These are phyloP conservation scores for Ailuropoda melanoleuca DNA, from an alignment of 2,113 vertebrate species.

Conservation along the genomic window DNA sequence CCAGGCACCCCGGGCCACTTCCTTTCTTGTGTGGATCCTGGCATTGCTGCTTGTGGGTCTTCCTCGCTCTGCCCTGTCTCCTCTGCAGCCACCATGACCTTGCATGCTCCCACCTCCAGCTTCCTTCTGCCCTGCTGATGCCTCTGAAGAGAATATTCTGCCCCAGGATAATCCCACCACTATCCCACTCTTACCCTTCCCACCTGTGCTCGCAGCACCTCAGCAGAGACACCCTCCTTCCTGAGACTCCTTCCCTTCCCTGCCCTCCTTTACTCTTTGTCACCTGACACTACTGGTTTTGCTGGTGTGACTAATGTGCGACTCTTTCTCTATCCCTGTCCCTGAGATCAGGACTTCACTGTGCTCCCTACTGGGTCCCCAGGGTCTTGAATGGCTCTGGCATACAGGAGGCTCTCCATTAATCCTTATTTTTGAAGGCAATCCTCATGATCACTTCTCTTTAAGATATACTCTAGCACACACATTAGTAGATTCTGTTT, in stretches of 20 bases:
- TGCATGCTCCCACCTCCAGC: not conserved
- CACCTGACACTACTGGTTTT: not conserved
- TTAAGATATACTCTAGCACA: not conserved
- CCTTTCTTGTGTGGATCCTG: not conserved
- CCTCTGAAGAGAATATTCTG: not conserved
- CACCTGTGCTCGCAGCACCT: not conserved
- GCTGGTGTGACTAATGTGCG: not conserved
- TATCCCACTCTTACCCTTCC: not conserved
- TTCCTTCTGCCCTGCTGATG: not conserved
- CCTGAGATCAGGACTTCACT: not conserved
- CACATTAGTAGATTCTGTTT: not conserved
- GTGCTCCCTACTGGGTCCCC: not conserved
- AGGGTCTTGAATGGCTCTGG: not conserved
- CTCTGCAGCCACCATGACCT: not conserved
- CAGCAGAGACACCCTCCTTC: not conserved
- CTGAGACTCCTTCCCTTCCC: not conserved
- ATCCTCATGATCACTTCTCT: not conserved
- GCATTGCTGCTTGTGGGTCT: accelerated
- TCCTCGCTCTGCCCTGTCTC: not conserved
- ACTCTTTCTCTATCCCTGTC: not conserved
- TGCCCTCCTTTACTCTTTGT: not conserved
- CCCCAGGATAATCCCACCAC: too few species aligned
- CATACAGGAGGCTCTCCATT: not conserved
- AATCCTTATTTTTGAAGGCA: not conserved
- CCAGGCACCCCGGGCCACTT: too few species aligned